Evolutionary conservation across 2,888 invertebrate genomes (phyloP).

Genomic region (Eupithecia dodoneata): DNA sequence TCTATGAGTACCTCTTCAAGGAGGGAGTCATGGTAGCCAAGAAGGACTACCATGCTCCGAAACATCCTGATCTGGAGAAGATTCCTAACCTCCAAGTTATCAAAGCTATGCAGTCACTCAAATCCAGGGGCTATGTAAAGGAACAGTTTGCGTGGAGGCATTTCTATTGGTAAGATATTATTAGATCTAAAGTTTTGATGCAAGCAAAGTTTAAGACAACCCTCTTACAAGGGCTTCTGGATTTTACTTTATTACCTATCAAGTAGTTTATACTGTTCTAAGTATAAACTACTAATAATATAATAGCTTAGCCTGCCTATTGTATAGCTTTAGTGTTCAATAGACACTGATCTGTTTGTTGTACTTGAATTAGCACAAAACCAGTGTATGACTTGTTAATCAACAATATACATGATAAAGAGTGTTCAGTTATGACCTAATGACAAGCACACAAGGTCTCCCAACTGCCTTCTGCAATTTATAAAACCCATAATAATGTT

Average conservation of each 20-base stretch:
- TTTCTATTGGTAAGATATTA: conserved; percentile 95
- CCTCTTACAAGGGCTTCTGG: neutral
- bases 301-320: neutral
- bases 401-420: neutral
- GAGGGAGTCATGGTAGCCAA: conserved; percentile 99
- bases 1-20: conserved; percentile 99
- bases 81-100: conserved; percentile 99
- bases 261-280: neutral
- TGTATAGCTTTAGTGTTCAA: neutral
- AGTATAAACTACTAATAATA: neutral
- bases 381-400: neutral
- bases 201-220: neutral
- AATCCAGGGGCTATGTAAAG: conserved; percentile 98
- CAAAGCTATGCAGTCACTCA: conserved; percentile 98
- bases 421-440: neutral
- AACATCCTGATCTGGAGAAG: conserved; percentile 97
- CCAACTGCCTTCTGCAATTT: neutral
- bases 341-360: neutral
- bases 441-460: neutral
- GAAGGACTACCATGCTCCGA: conserved; percentile 99
- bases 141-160: conserved; percentile 99
- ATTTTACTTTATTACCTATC: neutral
- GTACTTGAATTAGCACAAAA: neutral
- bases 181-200: neutral
- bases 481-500: neutral